These are phyloP conservation scores for Scaptomyza flava DNA, from an alignment of 2,888 invertebrate species.

Conservation along the genomic window DNA sequence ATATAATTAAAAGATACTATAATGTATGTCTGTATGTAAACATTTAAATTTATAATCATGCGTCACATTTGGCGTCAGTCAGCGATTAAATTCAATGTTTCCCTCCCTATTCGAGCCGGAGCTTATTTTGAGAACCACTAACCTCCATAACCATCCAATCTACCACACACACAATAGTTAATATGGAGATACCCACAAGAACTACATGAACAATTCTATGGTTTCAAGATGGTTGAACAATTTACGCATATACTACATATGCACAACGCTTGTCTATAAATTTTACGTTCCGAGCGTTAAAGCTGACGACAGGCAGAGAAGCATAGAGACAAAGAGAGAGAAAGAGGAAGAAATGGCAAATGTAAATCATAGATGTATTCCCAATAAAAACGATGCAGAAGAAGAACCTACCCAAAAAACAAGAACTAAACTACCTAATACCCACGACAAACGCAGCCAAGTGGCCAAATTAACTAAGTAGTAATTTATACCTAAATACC, in stretches of 20 bases:
- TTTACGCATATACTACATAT: conserved; percentile 29
- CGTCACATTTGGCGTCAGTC: conserved; percentile 44
- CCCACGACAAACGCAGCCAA: conserved; percentile 72
- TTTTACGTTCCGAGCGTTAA: conserved; percentile 60
- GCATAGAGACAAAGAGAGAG: neutral
- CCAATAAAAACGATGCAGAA: conserved; percentile 36
- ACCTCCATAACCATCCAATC: conserved; percentile 34
- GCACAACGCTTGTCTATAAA: conserved; percentile 53
- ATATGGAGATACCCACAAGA: conserved; percentile 40
- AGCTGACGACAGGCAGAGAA: conserved; percentile 26
- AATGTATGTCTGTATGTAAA: conserved; percentile 14
- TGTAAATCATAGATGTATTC: conserved; percentile 73
- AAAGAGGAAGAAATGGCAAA: conserved; percentile 20
- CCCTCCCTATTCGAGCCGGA: conserved; percentile 51
- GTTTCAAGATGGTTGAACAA: conserved; percentile 73
- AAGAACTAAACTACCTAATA: conserved; percentile 58
- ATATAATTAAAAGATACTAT: conserved; percentile 3
- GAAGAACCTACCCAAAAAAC: conserved; percentile 65
- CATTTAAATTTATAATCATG: conserved; percentile 42
- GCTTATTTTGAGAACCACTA: conserved; percentile 55
- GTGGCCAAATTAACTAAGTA: conserved; percentile 78
- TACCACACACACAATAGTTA: conserved; percentile 42
- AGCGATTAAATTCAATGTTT: conserved; percentile 36
- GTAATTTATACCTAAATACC: conserved; percentile 57
- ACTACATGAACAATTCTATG: conserved; percentile 70